Evolutionary conservation across 1,140 invertebrate species (phyloP), one percentile per base, ranked within the genome.

Genomic region (Sitodiplosis mosellana): DNA sequence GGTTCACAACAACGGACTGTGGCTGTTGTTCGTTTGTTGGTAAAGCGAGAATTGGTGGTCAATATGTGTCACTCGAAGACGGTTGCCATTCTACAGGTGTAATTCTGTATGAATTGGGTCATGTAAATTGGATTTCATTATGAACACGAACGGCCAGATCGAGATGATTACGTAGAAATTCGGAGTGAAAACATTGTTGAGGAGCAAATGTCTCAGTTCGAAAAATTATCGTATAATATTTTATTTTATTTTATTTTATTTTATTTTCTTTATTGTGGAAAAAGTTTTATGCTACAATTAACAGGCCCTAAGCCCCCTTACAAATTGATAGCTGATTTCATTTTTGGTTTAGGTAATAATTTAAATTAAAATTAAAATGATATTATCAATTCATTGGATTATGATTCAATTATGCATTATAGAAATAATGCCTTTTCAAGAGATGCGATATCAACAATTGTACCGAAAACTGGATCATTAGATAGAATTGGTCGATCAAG

Each of bases 31-130:
- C 93, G 0, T 98, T 95, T 67, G 93, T 99, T 36, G 94, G 94
- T 0, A 96, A 96, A 64, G 69, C 89, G 41, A 93, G 94, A 2
- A 94, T 92, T 56, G 95, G 94, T 0, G 81, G 87, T 1, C 92
- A 99, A 61, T 90, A 90, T 1, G 95, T 99, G 54, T 96, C 91
- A 34, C 97, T 99, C 43, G 94, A 93, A 0, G 97, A 97, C 65
- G 97, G 98, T 68, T 99, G 95, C 63, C 94, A 99, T 65, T 97
- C 97, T 65, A 97, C 97, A 61, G 95, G 95, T 34, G 98, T 98
- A 51, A 92, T 99, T 1, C 92, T 99, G 2, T 95, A 99, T 67
- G 95, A 99, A 66, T 67, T 99, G 46, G 27, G 27, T 5, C 27
- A 27, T 27, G 27, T 10, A 27, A n/a, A 3, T 27, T 27, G 27